These are phyloP conservation scores for Lasius fuliginosus DNA, from an alignment of 2,888 invertebrate genomes.

Conservation along the genomic window DNA sequence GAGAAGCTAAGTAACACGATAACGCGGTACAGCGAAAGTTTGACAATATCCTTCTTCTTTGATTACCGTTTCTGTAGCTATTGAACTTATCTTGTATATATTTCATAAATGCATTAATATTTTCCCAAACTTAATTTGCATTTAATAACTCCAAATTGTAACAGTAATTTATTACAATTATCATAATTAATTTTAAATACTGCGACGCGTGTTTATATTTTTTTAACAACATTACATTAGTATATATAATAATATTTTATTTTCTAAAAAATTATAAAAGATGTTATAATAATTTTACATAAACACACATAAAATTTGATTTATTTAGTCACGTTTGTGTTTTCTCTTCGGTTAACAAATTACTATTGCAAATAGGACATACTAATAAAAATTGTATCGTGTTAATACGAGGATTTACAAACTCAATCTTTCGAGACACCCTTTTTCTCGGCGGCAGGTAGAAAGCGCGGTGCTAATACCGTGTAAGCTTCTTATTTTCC, in stretches of 20 bases:
- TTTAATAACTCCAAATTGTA: neutral
- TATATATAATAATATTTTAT: neutral
- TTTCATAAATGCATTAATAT: conserved; percentile 45
- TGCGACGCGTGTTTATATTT: neutral
- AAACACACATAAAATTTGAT: neutral
- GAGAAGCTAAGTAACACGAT: conserved; percentile 63
- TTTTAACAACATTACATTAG: neutral
- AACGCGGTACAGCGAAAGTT: conserved; percentile 76
- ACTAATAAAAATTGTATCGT: conserved; percentile 33
- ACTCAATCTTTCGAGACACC: conserved; percentile 39
- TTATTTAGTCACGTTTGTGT: neutral
- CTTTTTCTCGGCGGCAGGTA: conserved; percentile 36
- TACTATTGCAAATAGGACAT: neutral
- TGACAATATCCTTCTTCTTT: conserved; percentile 79
- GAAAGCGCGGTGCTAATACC: conserved; percentile 69
- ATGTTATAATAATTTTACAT: neutral
- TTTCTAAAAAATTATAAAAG: neutral
- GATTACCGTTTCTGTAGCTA: conserved; percentile 62
- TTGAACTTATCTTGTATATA: conserved; percentile 46
- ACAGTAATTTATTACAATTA: conserved; percentile 8
- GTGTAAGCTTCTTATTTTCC: conserved; percentile 65
- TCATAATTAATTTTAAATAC: neutral
- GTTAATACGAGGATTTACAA: conserved; percentile 42
- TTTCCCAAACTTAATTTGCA: conserved; percentile 19
- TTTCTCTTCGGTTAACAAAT: conserved; percentile 18